Evolutionary conservation across 2,888 invertebrate genomes (phyloP).

Genomic region (Pristionchus exspectatus): DNA sequence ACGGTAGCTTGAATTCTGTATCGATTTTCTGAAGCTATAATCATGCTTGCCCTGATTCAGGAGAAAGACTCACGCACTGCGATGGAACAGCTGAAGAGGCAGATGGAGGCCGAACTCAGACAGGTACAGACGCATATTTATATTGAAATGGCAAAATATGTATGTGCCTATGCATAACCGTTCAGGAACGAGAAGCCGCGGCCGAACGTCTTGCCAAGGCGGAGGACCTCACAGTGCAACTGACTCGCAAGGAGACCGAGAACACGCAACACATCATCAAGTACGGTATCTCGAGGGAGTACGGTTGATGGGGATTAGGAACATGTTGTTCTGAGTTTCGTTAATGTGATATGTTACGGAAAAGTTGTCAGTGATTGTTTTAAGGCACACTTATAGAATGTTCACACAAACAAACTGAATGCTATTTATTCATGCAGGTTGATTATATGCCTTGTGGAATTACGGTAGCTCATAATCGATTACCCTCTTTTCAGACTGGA

Average conservation of each 20-base stretch:
- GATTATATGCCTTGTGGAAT: background rate
- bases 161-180: background rate
- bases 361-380: too few species aligned
- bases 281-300: background rate
- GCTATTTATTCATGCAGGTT: background rate
- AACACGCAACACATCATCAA: constrained; percentile 80
- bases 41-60: background rate
- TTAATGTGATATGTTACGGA: too few species aligned
- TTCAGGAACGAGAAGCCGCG: constrained; percentile 91
- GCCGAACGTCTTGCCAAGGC: constrained; percentile 91
- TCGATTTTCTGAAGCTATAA: background rate
- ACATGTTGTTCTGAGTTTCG: too few species aligned
- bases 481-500: constrained; percentile 25
- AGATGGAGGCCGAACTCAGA: constrained; percentile 82
- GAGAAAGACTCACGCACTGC: constrained; percentile 63
- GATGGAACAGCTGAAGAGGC: constrained; percentile 60
- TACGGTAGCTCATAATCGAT: background rate
- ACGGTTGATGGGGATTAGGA: background rate
- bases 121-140: too few species aligned
- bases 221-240: constrained; percentile 91
- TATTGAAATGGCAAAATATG: too few species aligned
- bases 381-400: too few species aligned
- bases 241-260: constrained; percentile 94
- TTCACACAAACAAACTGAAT: too few species aligned
- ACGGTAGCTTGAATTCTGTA: background rate